phyloP scores from a whole-genome alignment of 2,888 invertebrate species.

The Crioceris asparagi region DNA sequence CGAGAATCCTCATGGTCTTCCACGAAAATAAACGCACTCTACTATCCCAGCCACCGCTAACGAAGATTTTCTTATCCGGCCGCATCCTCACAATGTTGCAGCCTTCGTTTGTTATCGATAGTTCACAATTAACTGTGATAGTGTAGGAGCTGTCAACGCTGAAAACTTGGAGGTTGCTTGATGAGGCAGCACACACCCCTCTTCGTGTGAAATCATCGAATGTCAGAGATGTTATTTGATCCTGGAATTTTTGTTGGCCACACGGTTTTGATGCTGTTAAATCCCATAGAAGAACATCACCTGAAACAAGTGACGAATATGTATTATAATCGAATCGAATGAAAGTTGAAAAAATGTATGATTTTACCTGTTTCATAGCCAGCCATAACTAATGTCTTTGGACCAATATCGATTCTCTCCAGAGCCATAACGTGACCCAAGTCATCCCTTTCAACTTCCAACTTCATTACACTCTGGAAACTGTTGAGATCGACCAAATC shows the following conservation, averaged over 20 bases:
- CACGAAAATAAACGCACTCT: slow-evolving; percentile 59
- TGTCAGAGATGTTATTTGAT: slow-evolving; percentile 62
- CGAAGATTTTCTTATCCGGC: slow-evolving; percentile 60
- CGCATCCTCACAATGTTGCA: slow-evolving; percentile 58
- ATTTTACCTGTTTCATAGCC: slow-evolving; percentile 59
- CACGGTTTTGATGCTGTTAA: slow-evolving; percentile 48
- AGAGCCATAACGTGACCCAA: slow-evolving; percentile 58
- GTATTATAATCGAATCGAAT: too few species aligned
- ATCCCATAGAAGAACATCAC: slow-evolving; percentile 63
- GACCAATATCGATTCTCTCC: slow-evolving; percentile 40
- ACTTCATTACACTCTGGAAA: slow-evolving; percentile 33
- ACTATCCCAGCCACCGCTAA: slow-evolving; percentile 68
- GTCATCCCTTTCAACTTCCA: slow-evolving; percentile 38
- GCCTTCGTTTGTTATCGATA: slow-evolving; percentile 62
- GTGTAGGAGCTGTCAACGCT: slow-evolving; percentile 45
- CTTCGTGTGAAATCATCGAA: slow-evolving; percentile 54
- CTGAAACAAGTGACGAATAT: too few species aligned
- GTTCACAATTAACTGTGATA: slow-evolving; percentile 48
- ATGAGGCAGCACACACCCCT: slow-evolving; percentile 57
- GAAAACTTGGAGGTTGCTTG: slow-evolving; percentile 41
- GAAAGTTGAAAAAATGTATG: too few species aligned
- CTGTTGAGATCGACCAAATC: slow-evolving; percentile 39
- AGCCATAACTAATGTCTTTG: slow-evolving; percentile 48
- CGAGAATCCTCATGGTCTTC: slow-evolving; percentile 61
- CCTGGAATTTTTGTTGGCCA: slow-evolving; percentile 45